Conservation (phyloP, 2,888 invertebrate genomes). For the Ochropleura leucogaster region DNA sequence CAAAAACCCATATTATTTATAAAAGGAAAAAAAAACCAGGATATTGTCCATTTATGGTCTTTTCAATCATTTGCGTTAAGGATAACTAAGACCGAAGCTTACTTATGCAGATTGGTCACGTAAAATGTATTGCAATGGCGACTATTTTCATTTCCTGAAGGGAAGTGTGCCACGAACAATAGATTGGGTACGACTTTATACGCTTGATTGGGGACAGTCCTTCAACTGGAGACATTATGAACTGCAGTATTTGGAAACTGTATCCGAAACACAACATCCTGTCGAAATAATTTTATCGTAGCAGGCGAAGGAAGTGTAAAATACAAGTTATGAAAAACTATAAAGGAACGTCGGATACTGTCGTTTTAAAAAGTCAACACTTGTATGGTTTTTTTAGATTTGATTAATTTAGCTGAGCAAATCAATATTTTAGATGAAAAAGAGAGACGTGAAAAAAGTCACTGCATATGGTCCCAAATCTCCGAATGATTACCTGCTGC, state of each 20-base stretch:
- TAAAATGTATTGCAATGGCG: slow-evolving; percentile 40
- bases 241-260: slow-evolving; percentile 26
- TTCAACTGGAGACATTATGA: slow-evolving; percentile 35
- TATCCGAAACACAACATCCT: slow-evolving; percentile 15
- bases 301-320: not conserved
- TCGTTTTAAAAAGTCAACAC: not conserved
- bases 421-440: not conserved
- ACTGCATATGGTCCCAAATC: not conserved
- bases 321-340: not conserved
- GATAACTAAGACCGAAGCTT: slow-evolving; percentile 26
- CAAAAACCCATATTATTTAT: slow-evolving; percentile 1
- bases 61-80: slow-evolving; percentile 14
- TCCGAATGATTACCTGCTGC: not conserved
- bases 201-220: slow-evolving; percentile 53
- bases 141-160: slow-evolving; percentile 46
- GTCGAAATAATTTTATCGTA: not conserved
- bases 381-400: not conserved
- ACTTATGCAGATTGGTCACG: slow-evolving; percentile 35
- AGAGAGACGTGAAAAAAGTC: not conserved
- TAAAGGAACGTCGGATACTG: not conserved
- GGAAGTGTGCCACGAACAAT: slow-evolving; percentile 70
- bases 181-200: slow-evolving; percentile 47
- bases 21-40: slow-evolving; percentile 8
- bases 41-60: slow-evolving; percentile 2
- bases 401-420: not conserved